These are phyloP conservation scores for Equus quagga DNA, from an alignment of 2,113 vertebrate genomes.

Conservation along the genomic window DNA sequence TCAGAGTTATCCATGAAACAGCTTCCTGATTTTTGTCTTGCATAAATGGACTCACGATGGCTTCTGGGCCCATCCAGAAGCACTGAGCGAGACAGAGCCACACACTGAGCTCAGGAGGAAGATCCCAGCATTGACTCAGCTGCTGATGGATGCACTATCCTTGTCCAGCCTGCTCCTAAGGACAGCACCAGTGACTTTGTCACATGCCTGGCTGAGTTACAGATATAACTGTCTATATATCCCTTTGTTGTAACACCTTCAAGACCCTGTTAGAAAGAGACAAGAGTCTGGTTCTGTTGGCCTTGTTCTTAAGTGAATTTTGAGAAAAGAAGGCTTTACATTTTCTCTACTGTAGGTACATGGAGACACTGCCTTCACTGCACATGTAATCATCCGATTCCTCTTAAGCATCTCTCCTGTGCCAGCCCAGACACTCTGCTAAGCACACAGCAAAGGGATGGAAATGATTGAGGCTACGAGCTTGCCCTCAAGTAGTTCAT, in stretches of 20 bases:
- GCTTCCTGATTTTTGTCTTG: slow-evolving; percentile 3
- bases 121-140: not conserved
- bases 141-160: not conserved
- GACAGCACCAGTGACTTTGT: not conserved
- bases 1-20: not conserved
- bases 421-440: not conserved
- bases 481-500: not conserved
- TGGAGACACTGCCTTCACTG: not conserved
- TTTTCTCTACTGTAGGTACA: not conserved
- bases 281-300: not conserved
- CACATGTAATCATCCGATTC: not conserved
- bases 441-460: not conserved
- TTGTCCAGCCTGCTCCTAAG: not conserved
- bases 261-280: not conserved
- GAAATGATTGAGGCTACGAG: not conserved
- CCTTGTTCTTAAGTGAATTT: slow-evolving; percentile 19
- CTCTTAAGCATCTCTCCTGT: not conserved
- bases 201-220: not conserved
- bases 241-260: not conserved
- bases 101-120: not conserved
- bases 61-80: not conserved
- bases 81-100: not conserved
- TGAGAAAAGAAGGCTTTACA: not conserved
- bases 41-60: not conserved
- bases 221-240: not conserved